Evolutionary conservation across 1,140 invertebrate genomes (phyloP).

Genomic region (Paralvinella palmiformis): DNA sequence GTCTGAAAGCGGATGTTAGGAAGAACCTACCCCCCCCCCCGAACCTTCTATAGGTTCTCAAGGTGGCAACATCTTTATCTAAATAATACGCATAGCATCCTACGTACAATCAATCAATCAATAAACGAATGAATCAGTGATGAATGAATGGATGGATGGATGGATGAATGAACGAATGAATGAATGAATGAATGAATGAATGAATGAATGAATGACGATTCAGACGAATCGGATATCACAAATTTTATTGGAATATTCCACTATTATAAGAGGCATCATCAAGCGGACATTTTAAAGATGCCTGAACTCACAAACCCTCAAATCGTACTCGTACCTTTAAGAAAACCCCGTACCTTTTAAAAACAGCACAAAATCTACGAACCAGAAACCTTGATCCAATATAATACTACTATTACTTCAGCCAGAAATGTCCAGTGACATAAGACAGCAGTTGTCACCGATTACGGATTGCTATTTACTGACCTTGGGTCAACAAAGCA

Average conservation of each 20-base stretch:
- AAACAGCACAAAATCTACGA: background rate
- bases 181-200: no score
- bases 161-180: no score
- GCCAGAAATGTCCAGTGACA: background rate
- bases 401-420: background rate
- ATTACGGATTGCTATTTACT: background rate
- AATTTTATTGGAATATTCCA: no score
- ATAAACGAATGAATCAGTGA: no score
- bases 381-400: background rate
- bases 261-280: no score
- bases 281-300: no score
- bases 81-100: no score
- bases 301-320: background rate
- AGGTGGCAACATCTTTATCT: background rate
- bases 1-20: background rate
- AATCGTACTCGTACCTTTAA: background rate
- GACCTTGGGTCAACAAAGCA: slow-evolving; percentile 1
- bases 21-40: background rate
- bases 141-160: no score
- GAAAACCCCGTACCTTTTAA: background rate
- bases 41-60: background rate
- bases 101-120: no score
- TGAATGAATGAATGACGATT: no score
- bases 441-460: background rate
- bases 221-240: no score